These are phyloP conservation scores for Gastracanthus pulcherrimus DNA, from an alignment of 2,888 invertebrate species.

Conservation along the genomic window DNA sequence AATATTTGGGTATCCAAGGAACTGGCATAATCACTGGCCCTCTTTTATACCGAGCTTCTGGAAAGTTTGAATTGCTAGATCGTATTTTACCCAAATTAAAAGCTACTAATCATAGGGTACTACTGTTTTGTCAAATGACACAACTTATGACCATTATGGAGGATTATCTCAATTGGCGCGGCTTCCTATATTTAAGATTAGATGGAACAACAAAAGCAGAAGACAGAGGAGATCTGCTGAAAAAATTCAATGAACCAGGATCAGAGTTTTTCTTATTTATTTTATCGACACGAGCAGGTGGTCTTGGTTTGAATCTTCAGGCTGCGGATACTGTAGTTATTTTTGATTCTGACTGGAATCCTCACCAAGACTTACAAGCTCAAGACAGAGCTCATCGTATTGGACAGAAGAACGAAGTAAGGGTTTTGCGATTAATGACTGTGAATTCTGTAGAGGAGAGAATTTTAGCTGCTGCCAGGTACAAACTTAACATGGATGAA, in stretches of 20 bases:
- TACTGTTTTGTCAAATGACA: constrained; percentile 99
- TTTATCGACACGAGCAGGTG: constrained; percentile 98
- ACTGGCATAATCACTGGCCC: constrained; percentile 91
- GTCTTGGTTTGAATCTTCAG: constrained; percentile 98
- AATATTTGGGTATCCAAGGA: constrained; percentile 87
- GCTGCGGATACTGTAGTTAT: constrained; percentile 99
- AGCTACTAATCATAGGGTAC: constrained; percentile 92
- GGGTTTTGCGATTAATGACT: constrained; percentile 97
- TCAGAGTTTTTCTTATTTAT: constrained; percentile 97
- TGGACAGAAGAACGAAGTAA: constrained; percentile 98
- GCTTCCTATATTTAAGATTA: constrained; percentile 93
- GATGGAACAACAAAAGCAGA: constrained; percentile 99
- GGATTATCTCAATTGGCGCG: constrained; percentile 96
- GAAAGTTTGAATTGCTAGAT: constrained; percentile 98
- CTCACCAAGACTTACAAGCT: constrained; percentile 99
- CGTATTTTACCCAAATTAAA: constrained; percentile 98
- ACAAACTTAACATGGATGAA: constrained; percentile 99
- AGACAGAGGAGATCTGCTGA: constrained; percentile 95
- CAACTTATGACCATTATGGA: constrained; percentile 99
- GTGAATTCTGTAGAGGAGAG: constrained; percentile 99
- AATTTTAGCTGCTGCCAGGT: constrained; percentile 97
- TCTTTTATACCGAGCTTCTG: constrained; percentile 95
- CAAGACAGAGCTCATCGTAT: constrained; percentile 99
- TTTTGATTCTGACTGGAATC: constrained; percentile 99
- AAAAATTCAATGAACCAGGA: constrained; percentile 92